A percentile compares a stretch with the other conserved stretches of the same genome.
These are phyloP conservation scores for Montipora capitata DNA, from an alignment of 92 coral and sea anemone species.

Conservation along the genomic window DNA sequence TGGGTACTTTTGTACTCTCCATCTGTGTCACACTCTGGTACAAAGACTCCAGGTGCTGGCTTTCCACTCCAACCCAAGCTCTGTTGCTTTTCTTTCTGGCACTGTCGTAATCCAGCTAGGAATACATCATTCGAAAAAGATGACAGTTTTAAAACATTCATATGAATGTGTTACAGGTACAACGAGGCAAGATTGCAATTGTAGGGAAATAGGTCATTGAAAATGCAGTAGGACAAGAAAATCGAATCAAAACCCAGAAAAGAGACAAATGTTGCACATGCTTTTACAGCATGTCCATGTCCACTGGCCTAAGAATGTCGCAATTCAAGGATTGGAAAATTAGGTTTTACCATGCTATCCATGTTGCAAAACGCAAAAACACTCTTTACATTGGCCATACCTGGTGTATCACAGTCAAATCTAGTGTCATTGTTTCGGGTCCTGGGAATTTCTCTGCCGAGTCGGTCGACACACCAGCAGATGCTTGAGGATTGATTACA, in stretches of 20 bases:
- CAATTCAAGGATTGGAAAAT: too few relatives aligned
- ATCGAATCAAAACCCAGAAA: too few relatives aligned
- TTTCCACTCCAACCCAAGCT: conserved; percentile 80
- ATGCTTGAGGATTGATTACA: conserved; percentile 65
- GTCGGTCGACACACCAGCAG: conserved; percentile 95
- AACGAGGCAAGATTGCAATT: too few relatives aligned
- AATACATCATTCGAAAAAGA: neutral
- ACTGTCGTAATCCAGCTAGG: conserved; percentile 84
- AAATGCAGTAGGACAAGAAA: too few relatives aligned
- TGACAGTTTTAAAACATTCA: neutral
- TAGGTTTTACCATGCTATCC: too few relatives aligned
- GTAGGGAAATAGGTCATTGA: too few relatives aligned
- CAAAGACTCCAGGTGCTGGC: conserved; percentile 81
- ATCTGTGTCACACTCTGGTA: conserved; percentile 89
- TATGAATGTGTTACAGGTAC: too few relatives aligned
- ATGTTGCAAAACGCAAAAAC: too few relatives aligned
- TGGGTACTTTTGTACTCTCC: conserved; percentile 85
- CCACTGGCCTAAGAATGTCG: too few relatives aligned
- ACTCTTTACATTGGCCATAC: neutral
- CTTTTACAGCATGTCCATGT: too few relatives aligned
- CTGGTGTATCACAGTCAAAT: conserved; percentile 66
- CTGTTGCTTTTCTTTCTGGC: conserved; percentile 85
- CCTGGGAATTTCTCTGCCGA: conserved; percentile 81
- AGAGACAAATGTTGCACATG: too few relatives aligned
- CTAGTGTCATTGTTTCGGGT: conserved; percentile 64